A percentile compares a stretch with the other conserved stretches of the same genome.
Conservation (phyloP, 2,113 vertebrate genomes). For the Anthoscopus minutus region DNA sequence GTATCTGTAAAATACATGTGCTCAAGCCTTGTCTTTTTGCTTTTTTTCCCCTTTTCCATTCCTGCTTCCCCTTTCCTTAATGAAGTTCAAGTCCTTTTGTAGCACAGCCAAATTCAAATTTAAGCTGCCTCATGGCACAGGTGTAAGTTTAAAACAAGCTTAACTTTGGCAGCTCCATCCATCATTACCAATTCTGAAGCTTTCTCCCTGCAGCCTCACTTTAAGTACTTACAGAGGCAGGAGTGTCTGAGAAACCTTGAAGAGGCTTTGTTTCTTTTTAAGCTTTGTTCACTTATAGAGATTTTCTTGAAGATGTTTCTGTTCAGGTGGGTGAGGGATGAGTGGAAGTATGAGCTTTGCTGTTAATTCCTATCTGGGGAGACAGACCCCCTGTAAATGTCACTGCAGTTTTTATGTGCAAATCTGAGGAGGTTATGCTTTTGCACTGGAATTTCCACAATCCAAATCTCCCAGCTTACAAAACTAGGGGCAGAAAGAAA, state of each 20-base stretch:
- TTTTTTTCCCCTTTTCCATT: neutral
- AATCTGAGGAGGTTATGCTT: neutral
- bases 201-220: neutral
- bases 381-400: neutral
- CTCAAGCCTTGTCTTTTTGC: neutral
- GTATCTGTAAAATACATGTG: neutral
- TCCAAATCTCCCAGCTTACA: neutral
- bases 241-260: neutral
- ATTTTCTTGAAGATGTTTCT: neutral
- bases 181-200: neutral
- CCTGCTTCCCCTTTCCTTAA: neutral
- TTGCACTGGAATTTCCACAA: neutral
- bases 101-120: neutral
- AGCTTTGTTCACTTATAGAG: neutral
- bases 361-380: neutral
- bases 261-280: neutral
- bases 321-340: neutral
- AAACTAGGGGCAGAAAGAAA: neutral
- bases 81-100: neutral
- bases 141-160: neutral
- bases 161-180: neutral
- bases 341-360: rapidly evolving
- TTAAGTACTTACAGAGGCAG: neutral
- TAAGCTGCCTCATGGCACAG: neutral
- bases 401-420: neutral